A percentile compares a stretch with the other conserved stretches of the same genome.
phyloP scores from a whole-genome alignment of 2,797 vertebrate genomes.

The Syngnathus acus region DNA sequence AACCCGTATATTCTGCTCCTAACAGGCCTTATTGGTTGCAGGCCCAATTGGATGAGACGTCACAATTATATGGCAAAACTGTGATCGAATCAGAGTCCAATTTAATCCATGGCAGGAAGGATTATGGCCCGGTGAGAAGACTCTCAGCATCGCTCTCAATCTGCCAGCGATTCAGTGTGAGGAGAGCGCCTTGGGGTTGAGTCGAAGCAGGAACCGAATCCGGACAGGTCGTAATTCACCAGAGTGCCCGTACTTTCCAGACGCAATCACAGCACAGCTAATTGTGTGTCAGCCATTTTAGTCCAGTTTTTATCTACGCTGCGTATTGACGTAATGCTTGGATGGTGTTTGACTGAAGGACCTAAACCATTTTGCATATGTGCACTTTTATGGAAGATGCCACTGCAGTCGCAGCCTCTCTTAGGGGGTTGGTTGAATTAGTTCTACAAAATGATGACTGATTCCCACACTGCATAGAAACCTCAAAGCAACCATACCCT shows the following conservation, averaged over 20 bases:
- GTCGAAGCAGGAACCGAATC: slow-evolving; percentile 26
- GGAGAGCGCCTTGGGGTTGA: slow-evolving; percentile 12
- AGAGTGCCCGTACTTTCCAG: slow-evolving; percentile 38
- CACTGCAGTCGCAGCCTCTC: background rate
- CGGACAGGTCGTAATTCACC: slow-evolving; percentile 28
- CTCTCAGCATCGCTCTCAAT: slow-evolving; percentile 22
- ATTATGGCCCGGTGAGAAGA: slow-evolving; percentile 19
- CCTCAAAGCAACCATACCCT: background rate
- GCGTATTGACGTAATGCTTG: slow-evolving; percentile 33
- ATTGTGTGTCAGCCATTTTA: slow-evolving; percentile 47
- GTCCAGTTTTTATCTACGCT: slow-evolving; percentile 36
- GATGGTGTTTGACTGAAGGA: slow-evolving; percentile 13
- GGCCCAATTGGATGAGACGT: slow-evolving; percentile 52
- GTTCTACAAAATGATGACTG: background rate
- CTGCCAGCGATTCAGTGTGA: slow-evolving; percentile 22
- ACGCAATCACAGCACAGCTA: slow-evolving; percentile 40
- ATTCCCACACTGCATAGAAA: background rate
- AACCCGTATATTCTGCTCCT: slow-evolving; percentile 19
- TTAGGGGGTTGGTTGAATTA: background rate
- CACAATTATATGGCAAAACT: slow-evolving; percentile 40
- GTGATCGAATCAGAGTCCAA: slow-evolving; percentile 48
- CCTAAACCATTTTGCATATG: background rate
- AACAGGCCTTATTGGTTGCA: slow-evolving; percentile 47
- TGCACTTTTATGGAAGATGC: background rate
- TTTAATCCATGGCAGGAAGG: slow-evolving; percentile 49